These are phyloP conservation scores for Centrocercus urophasianus DNA, from an alignment of 2,113 vertebrate genomes.

Conservation along the genomic window DNA sequence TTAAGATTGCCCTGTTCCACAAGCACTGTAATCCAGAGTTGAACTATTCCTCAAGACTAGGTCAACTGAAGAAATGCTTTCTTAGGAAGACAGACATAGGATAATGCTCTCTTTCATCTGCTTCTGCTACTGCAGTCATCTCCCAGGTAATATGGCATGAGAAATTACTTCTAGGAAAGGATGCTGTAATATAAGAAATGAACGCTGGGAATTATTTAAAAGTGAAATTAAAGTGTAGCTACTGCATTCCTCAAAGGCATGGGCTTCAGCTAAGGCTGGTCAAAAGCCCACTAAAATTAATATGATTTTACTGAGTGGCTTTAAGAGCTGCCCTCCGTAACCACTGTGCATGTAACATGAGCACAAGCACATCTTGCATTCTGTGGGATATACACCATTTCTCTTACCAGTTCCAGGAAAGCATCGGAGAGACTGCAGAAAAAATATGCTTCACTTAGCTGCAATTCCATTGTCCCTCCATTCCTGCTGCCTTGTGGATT, in stretches of 20 bases:
- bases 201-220: neutral
- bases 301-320: neutral
- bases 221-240: neutral
- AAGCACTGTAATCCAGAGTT: neutral
- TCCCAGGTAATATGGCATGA: neutral
- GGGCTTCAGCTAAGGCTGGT: neutral
- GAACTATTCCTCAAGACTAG: neutral
- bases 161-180: neutral
- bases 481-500: neutral
- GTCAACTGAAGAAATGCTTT: neutral
- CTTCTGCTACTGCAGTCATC: neutral
- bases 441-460: neutral
- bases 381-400: neutral
- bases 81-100: neutral
- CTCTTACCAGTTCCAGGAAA: slow-evolving; percentile 9
- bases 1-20: neutral
- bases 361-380: neutral
- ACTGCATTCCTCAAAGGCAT: slow-evolving; percentile 4
- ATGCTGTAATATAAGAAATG: neutral
- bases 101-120: neutral
- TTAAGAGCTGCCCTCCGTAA: neutral
- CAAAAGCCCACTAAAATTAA: slow-evolving; percentile 30
- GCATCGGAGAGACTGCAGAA: neutral
- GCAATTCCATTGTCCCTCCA: neutral
- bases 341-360: neutral